Evolutionary conservation across 1,140 invertebrate genomes (phyloP), one percentile per base, ranked within the genome.

Genomic region (Aradophagus sp.): DNA sequence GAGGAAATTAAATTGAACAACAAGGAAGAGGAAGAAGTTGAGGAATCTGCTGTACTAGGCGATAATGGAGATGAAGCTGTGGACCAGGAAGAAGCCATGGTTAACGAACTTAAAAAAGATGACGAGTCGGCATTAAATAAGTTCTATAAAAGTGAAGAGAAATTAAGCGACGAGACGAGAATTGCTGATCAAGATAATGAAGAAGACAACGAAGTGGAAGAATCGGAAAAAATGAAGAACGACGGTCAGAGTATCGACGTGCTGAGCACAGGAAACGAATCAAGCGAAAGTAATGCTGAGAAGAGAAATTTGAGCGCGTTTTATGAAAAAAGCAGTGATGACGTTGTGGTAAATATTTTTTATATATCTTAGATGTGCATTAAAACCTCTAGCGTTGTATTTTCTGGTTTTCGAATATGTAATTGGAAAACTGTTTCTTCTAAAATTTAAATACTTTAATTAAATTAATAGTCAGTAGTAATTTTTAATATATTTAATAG

Each of bases 321-420:
- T 8, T 52, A 41, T 47, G 61, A 36, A 0, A 78, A 78, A 44
- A 83, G 63, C 38, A 32, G 58, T 15, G 80, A 81, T 4, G 80
- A 83, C 7, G 73, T 77, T 45, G 58, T 62, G 11, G 58, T 62
- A 35, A 0, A 31, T 35, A 36, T n/a, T n/a, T n/a, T n/a, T n/a
- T n/a, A n/a, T n/a, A n/a, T n/a, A n/a, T n/a, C n/a, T n/a, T n/a
- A n/a, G n/a, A n/a, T n/a, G n/a, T n/a, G n/a, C n/a, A n/a, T n/a
- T n/a, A n/a, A n/a, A n/a, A n/a, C n/a, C n/a, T n/a, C n/a, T n/a
- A n/a, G n/a, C n/a, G n/a, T n/a, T n/a, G n/a, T n/a, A n/a, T n/a
- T n/a, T n/a, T n/a, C n/a, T n/a, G n/a, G n/a, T n/a, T n/a, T n/a
- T n/a, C n/a, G n/a, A n/a, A n/a, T n/a, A n/a, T n/a, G n/a, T n/a